Evolutionary conservation across 2,113 vertebrate genomes (phyloP).

Genomic region (Mesoclemmys tuberculata): DNA sequence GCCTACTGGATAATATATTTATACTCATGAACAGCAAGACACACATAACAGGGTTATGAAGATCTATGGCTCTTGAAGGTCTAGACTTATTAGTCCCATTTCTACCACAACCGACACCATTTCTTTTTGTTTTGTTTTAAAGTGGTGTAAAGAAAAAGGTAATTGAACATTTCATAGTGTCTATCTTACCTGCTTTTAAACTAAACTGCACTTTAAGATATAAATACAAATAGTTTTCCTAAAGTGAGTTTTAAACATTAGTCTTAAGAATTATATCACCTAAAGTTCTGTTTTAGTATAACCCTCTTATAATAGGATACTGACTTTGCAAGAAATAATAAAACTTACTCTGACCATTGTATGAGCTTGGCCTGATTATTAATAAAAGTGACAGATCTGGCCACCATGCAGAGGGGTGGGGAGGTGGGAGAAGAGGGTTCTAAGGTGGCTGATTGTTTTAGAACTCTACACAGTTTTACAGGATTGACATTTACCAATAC

Average conservation of each 20-base stretch:
- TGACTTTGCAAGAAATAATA: not conserved
- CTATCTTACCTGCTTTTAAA: not conserved
- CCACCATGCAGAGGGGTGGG: not conserved
- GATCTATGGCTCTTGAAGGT: conserved; percentile 13
- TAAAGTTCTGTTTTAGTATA: not conserved
- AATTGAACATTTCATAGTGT: not conserved
- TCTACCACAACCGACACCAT: not conserved
- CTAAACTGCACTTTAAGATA: not conserved
- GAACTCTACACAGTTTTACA: not conserved
- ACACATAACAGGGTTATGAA: conserved; percentile 16
- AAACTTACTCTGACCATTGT: not conserved
- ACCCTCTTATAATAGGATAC: not conserved
- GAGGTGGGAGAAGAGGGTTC: not conserved
- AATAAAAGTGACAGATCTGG: not conserved
- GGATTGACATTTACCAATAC: conserved; percentile 12
- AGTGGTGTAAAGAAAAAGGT: not conserved
- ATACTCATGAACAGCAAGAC: not conserved
- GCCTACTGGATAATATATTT: not conserved
- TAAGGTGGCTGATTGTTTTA: not conserved
- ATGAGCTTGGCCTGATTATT: not conserved
- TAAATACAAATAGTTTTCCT: not conserved
- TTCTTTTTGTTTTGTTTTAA: no score
- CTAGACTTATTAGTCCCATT: not conserved
- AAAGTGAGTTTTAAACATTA: rapidly evolving
- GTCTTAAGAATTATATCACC: not conserved